These are phyloP conservation scores for Noctilio leporinus DNA, from an alignment of 2,113 vertebrate species.

Conservation along the genomic window DNA sequence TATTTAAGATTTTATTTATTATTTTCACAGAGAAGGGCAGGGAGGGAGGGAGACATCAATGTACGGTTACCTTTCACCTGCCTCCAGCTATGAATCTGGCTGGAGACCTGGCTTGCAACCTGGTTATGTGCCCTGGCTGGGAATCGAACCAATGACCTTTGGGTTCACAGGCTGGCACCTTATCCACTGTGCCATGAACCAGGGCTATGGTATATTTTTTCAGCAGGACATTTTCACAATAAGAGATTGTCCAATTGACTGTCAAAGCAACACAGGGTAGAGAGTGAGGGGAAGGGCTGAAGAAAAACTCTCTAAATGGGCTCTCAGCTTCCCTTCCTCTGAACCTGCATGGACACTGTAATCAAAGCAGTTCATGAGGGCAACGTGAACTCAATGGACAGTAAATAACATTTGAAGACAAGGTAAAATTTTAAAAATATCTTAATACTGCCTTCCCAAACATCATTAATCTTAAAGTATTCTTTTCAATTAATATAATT, in stretches of 20 bases:
- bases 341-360: not conserved
- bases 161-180: too few species aligned
- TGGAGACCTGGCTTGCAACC: too few species aligned
- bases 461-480: conserved; percentile 37
- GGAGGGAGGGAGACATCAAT: too few species aligned
- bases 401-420: conserved; percentile 33
- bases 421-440: conserved; percentile 36
- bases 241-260: conserved; percentile 59
- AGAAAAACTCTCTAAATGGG: conserved; percentile 62
- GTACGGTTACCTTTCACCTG: too few species aligned
- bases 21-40: too few species aligned
- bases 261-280: conserved; percentile 60
- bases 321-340: conserved; percentile 25
- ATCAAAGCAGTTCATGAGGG: conserved; percentile 16
- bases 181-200: too few species aligned
- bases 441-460: not conserved
- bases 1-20: too few species aligned
- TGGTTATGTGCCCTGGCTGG: too few species aligned
- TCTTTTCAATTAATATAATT: conserved; percentile 57
- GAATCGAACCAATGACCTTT: too few species aligned
- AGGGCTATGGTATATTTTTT: too few species aligned
- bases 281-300: not conserved
- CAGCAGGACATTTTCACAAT: conserved; percentile 33
- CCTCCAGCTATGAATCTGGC: too few species aligned
- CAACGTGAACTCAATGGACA: conserved; percentile 16